Evolutionary conservation across 2,888 invertebrate genomes (phyloP).

Genomic region (Erynnis tages): DNA sequence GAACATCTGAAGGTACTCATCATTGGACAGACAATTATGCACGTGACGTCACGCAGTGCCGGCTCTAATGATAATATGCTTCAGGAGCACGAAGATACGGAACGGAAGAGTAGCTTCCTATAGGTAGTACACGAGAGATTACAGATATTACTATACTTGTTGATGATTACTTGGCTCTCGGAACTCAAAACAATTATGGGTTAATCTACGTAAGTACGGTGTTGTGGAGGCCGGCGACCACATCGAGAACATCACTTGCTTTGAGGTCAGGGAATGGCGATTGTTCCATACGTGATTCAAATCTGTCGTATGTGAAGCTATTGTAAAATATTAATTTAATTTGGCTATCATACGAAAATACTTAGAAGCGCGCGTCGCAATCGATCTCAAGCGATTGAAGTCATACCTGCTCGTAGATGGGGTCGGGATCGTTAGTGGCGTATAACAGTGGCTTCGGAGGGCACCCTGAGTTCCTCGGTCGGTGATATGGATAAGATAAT

Average conservation of each 20-base stretch:
- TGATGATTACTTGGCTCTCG: conserved; percentile 60
- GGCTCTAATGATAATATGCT: conserved; percentile 18
- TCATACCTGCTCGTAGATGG: too few species aligned
- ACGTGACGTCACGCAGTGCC: conserved; percentile 18
- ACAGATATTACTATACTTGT: conserved; percentile 61
- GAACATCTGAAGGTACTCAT: conserved; percentile 16
- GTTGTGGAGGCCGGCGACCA: not conserved
- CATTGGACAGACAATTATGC: conserved; percentile 16
- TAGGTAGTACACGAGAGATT: conserved; percentile 56
- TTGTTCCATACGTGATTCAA: not conserved
- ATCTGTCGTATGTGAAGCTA: not conserved
- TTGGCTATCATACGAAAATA: too few species aligned
- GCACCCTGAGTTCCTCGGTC: too few species aligned
- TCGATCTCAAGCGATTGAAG: too few species aligned
- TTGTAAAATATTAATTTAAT: too few species aligned
- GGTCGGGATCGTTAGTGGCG: too few species aligned
- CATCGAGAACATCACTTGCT: conserved; percentile 6
- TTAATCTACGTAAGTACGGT: conserved; percentile 31
- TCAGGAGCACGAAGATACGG: conserved; percentile 18
- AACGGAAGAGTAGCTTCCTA: conserved; percentile 60
- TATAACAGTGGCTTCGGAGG: too few species aligned
- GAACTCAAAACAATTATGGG: conserved; percentile 55
- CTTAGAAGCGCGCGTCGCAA: too few species aligned
- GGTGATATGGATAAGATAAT: too few species aligned
- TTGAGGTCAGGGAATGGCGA: conserved; percentile 13